These are phyloP conservation scores for Myocastor coypus DNA, from an alignment of 2,113 vertebrate genomes.

Conservation along the genomic window DNA sequence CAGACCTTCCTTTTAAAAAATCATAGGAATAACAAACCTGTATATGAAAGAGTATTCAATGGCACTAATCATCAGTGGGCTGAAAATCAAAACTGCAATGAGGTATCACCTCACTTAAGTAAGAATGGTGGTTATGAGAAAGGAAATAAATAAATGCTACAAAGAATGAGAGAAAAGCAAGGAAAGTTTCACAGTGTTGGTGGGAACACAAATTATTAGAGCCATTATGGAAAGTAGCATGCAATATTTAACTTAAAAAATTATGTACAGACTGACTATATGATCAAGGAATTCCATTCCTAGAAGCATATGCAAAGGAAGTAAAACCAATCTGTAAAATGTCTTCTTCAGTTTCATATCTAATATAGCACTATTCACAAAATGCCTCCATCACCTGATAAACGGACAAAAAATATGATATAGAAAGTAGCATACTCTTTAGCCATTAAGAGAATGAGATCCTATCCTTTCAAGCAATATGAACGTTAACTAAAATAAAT, in stretches of 20 bases:
- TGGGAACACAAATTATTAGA: background rate
- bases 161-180: background rate
- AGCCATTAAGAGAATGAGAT: background rate
- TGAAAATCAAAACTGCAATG: background rate
- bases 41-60: background rate
- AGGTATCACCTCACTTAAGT: background rate
- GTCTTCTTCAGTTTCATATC: background rate
- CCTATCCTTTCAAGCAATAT: background rate
- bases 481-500: no score
- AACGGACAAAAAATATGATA: background rate
- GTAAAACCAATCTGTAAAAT: background rate
- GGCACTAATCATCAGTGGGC: background rate
- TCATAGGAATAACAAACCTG: background rate
- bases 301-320: background rate
- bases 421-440: background rate
- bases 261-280: background rate
- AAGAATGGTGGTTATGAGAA: background rate
- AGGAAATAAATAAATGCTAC: background rate
- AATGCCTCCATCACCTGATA: background rate
- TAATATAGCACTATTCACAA: background rate
- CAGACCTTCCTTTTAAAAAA: background rate
- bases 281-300: background rate
- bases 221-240: background rate
- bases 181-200: background rate
- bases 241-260: background rate